phyloP scores from a whole-genome alignment of 2,888 invertebrate species.

The Drosophila heteroneura region DNA sequence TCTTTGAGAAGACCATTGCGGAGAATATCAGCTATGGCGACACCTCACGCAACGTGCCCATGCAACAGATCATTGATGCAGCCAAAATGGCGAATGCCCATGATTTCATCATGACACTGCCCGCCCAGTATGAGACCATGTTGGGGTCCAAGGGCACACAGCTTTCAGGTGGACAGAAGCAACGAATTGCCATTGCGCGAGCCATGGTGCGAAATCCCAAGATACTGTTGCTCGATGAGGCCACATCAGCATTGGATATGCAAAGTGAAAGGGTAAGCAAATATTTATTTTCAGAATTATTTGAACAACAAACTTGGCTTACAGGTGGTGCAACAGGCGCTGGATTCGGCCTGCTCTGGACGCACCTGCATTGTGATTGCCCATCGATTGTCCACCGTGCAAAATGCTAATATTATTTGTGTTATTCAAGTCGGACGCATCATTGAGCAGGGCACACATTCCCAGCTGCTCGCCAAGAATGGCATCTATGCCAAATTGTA shows the following conservation, averaged over 20 bases:
- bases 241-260: slow-evolving; percentile 91
- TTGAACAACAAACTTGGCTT: slow-evolving; percentile 1
- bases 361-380: slow-evolving; percentile 95
- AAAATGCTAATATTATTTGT: slow-evolving; percentile 93
- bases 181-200: slow-evolving; percentile 92
- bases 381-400: slow-evolving; percentile 93
- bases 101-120: slow-evolving; percentile 91
- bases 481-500: slow-evolving; percentile 89
- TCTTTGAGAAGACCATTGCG: slow-evolving; percentile 94
- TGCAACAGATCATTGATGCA: slow-evolving; percentile 91
- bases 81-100: slow-evolving; percentile 95
- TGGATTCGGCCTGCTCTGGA: slow-evolving; percentile 92
- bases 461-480: slow-evolving; percentile 88
- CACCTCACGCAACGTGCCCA: slow-evolving; percentile 88
- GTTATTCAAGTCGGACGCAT: slow-evolving; percentile 92
- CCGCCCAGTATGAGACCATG: slow-evolving; percentile 90
- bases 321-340: slow-evolving; percentile 91
- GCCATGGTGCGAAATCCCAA: slow-evolving; percentile 90
- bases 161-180: slow-evolving; percentile 94
- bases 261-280: slow-evolving; percentile 89
- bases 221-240: slow-evolving; percentile 90
- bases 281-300: background rate
- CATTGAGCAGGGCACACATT: slow-evolving; percentile 91
- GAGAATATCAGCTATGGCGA: slow-evolving; percentile 97
- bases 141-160: slow-evolving; percentile 91